Conservation (phyloP, 2,888 invertebrate genomes). For the Lepidocyrtoides sp. region DNA sequence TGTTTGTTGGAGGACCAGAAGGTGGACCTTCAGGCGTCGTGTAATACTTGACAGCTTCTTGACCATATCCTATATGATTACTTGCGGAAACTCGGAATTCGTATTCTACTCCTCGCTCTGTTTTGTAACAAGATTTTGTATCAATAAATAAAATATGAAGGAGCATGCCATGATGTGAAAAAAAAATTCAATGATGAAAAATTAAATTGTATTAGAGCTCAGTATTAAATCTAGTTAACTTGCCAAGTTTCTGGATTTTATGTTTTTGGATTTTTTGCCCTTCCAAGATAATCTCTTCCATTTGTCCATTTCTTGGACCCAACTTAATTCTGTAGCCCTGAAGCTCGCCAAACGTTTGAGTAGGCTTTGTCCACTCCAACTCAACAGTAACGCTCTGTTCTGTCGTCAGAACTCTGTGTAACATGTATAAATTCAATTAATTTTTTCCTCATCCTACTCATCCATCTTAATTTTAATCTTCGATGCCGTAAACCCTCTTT, state of each 20-base stretch:
- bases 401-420: conserved; percentile 92
- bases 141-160: not conserved
- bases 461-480: conserved; percentile 50
- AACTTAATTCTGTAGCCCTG: conserved; percentile 95
- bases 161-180: not conserved
- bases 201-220: not conserved
- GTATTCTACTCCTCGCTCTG: conserved; percentile 97
- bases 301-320: conserved; percentile 88
- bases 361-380: conserved; percentile 96
- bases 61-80: conserved; percentile 98
- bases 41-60: conserved; percentile 96
- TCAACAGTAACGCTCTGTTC: conserved; percentile 96
- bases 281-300: conserved; percentile 84
- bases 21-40: conserved; percentile 98
- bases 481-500: not conserved
- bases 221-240: not conserved
- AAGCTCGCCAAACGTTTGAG: conserved; percentile 95
- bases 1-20: conserved; percentile 94
- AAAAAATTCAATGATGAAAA: not conserved
- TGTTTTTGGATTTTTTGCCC: conserved; percentile 83
- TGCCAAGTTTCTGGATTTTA: conserved; percentile 85
- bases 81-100: conserved; percentile 98
- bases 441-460: conserved; percentile 34
- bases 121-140: conserved; percentile 34
- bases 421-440: conserved; percentile 85